A percentile compares a stretch with the other conserved stretches of the same genome.
Conservation (phyloP, 2,113 vertebrate genomes). For the Trichomycterus rosablanca region DNA sequence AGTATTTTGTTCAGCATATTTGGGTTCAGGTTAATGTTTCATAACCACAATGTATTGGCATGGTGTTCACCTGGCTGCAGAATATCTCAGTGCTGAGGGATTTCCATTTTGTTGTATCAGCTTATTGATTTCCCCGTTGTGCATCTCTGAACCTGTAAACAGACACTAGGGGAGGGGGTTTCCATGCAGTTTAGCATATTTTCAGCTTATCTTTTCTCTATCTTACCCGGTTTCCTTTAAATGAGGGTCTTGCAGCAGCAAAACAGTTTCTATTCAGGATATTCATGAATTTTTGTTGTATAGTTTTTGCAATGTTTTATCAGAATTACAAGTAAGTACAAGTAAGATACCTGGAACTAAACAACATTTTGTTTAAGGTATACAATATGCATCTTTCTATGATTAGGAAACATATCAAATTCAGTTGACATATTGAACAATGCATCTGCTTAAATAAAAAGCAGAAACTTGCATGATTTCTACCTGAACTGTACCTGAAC, state of each 20-base stretch:
- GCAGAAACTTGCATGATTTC: too few relatives aligned
- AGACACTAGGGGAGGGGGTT: slow-evolving; percentile 31
- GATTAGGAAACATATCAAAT: too few relatives aligned
- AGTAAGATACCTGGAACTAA: too few relatives aligned
- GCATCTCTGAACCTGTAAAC: slow-evolving; percentile 5
- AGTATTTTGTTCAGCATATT: slow-evolving; percentile 10
- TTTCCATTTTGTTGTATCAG: slow-evolving; percentile 36
- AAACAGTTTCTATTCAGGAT: not conserved
- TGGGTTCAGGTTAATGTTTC: not conserved
- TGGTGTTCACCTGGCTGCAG: slow-evolving; percentile 20
- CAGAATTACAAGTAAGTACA: too few relatives aligned
- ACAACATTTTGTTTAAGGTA: too few relatives aligned
- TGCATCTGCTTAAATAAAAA: too few relatives aligned
- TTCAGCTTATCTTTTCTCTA: slow-evolving; percentile 1
- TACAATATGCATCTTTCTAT: too few relatives aligned
- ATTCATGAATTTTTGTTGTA: too few relatives aligned
- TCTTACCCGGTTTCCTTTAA: slow-evolving; percentile 30
- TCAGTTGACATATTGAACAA: too few relatives aligned
- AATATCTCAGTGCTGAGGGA: slow-evolving; percentile 26
- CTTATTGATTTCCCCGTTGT: slow-evolving; percentile 8
- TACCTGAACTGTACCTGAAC: too few relatives aligned
- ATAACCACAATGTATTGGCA: not conserved
- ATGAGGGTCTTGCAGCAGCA: slow-evolving; percentile 20
- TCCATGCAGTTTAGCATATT: slow-evolving; percentile 17
- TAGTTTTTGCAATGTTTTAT: too few relatives aligned